phyloP scores from a whole-genome alignment of 2,113 vertebrate species.

The Garra rufa region DNA sequence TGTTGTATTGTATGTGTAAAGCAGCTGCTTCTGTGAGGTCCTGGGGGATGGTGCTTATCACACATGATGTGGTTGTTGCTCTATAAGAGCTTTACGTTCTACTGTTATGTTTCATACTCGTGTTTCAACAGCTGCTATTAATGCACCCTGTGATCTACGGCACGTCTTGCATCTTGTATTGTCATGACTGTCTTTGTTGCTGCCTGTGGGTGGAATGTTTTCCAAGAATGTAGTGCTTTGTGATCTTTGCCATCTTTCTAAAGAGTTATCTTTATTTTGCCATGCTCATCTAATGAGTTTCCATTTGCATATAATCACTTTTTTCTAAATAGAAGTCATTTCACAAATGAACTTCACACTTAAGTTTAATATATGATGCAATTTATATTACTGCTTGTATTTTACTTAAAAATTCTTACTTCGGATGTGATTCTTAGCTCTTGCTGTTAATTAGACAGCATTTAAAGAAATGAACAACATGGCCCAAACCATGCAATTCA shows the following conservation, averaged over 20 bases:
- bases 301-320: no score
- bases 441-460: neutral
- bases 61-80: conserved; percentile 40
- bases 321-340: no score
- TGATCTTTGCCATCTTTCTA: neutral
- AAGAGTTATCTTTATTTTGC: neutral
- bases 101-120: neutral
- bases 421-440: neutral
- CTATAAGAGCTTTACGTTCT: neutral
- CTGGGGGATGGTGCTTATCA: conserved; percentile 51
- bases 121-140: neutral
- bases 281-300: no score
- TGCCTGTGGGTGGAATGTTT: neutral
- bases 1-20: conserved; percentile 66
- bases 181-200: neutral
- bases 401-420: no score
- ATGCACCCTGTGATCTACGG: neutral
- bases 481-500: neutral
- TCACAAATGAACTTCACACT: neutral
- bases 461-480: neutral
- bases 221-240: neutral
- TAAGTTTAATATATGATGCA: neutral
- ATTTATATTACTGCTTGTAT: neutral
- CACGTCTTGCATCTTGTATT: neutral
- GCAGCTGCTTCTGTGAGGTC: conserved; percentile 64